Base-by-base conservation (phyloP, 2,797 vertebrate genomes). In the Rhyacichthys aspro region DNA sequence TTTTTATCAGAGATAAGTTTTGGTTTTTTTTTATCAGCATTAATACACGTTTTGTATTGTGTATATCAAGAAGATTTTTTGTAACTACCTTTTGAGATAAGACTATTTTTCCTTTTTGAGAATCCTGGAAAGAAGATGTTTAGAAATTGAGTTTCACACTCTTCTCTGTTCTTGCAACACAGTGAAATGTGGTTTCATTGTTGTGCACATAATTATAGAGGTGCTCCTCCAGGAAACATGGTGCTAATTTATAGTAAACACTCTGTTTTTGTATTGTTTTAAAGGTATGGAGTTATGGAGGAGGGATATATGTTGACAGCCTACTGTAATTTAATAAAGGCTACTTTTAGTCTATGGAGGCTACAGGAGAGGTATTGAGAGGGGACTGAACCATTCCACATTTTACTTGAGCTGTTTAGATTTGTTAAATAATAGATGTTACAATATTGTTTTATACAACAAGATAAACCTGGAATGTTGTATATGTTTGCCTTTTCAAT, bases 231-330 rank as follows among this genome's bases (percentile, higher is more conserved):
- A 74, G 74, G 84, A 72, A 60, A 85, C 53, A 41, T 91, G 93
- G 92, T 92, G 92, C 91, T 94, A 93, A 91, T 90, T 91, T 91
- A 90, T 61, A 88, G 70, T 87, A 84, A 77, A 80, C 67, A 68
- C 78, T 86, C 68, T 54, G 53, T 46, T 45, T 50, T 58, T 9
- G n/a, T 8, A 42, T 43, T 53, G 1, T 8, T 6, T 14, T 16
- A 36, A 17, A 8, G 34, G 9, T 38, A 14, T 9, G n/a, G 9
- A 19, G 15, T 9, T 16, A 15, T 41, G 19, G 48, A 42, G 58
- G 68, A 59, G 72, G 85, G 85, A 79, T 78, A 83, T 86, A 84
- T 78, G 84, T 82, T 79, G 81, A 79, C 82, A 79, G 86, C 70
- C 84, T 89, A 79, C 76, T 81, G 67, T 88, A 87, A 87, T 83